Evolutionary conservation across 2,888 invertebrate genomes (phyloP), one percentile per base, ranked within the genome.

Genomic region (Perizoma affinitatum): DNA sequence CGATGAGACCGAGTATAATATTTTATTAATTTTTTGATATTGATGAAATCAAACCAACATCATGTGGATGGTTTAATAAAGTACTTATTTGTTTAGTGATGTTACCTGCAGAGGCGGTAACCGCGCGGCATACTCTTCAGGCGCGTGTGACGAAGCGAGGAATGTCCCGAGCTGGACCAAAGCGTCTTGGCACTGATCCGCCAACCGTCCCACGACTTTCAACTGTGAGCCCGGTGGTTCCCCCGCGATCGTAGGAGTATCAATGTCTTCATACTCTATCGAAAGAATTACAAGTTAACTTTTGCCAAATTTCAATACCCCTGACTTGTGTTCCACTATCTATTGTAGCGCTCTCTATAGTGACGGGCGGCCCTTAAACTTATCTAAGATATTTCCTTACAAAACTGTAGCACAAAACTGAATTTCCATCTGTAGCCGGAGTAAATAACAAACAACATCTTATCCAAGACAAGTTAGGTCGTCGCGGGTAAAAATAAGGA

Each of bases 151-250:
- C 33, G 97, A 96, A 0, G 98, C 97, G 68, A 99, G 93, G 89
- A 99, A 99, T 34, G 97, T 98, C 56, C 98, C 98, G 82, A 99
- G 98, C 88, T 99, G 99, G 10, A 99, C 98, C 64, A 99, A 90
- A 0, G 99, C 98, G 84, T 99, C 99, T 87, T 99, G 99, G 83
- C 99, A 99, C 93, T 99, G 96, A 82, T 96, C 96, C 7, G 96
- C 96, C 54, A 96, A 84, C 74, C 96, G 95, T 0, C 96, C 99
- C 43, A 98, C 97, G 44, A 99, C 94, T 90, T 97, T 97, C 57
- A 97, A 88, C 81, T 97, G 97, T 59, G 96, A 96, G 63, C 96
- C 95, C 10, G 93, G 84, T 93, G 97, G 82, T 94, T 96, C 83
- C 92, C 94, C 72, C 1, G 72, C 71, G 2, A 69, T 70, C 0